Evolutionary conservation across 1,140 invertebrate species (phyloP).

Genomic region (Bathynomus jamesi): DNA sequence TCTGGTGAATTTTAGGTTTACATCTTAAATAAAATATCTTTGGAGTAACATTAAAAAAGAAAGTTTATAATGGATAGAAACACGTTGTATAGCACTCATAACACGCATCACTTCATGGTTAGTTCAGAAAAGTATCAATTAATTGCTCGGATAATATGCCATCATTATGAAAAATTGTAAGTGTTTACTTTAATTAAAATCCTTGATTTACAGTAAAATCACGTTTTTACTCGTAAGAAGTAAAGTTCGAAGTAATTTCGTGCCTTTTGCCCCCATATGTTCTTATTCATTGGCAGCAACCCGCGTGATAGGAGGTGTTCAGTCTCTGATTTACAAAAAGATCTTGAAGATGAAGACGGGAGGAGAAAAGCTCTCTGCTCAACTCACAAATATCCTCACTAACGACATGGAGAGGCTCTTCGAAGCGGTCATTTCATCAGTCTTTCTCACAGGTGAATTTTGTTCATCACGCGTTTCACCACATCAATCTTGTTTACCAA

Average conservation of each 20-base stretch:
- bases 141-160: not conserved
- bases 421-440: constrained; percentile 31
- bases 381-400: constrained; percentile 32
- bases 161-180: not conserved
- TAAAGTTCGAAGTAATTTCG: not conserved
- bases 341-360: constrained; percentile 26
- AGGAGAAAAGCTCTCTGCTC: constrained; percentile 27
- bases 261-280: not conserved
- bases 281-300: constrained; percentile 15
- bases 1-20: too few relatives aligned
- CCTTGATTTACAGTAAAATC: not conserved
- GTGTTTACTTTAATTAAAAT: not conserved
- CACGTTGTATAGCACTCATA: too few relatives aligned
- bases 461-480: too few relatives aligned
- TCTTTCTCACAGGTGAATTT: constrained; percentile 29
- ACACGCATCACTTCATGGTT: not conserved
- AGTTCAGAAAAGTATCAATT: not conserved
- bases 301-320: constrained; percentile 26
- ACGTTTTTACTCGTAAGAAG: not conserved
- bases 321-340: constrained; percentile 31
- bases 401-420: constrained; percentile 35
- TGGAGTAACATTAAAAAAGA: too few relatives aligned
- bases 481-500: too few relatives aligned
- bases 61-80: too few relatives aligned
- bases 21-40: too few relatives aligned